Conservation (phyloP, 2,888 invertebrate species). For the Diarsia dahlii region DNA sequence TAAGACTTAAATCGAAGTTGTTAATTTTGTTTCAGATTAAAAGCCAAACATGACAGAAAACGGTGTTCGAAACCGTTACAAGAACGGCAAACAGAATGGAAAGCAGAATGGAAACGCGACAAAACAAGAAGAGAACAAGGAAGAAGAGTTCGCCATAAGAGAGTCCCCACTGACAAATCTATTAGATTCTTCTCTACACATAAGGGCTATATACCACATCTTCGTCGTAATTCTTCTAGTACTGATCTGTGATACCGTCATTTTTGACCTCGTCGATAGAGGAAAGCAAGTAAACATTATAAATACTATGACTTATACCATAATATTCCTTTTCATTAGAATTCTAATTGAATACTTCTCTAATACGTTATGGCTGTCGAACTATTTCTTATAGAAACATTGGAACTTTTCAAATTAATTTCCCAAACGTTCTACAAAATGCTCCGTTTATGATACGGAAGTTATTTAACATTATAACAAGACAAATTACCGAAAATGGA, state of each 20-base stretch:
- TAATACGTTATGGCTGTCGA: background rate
- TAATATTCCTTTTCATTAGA: background rate
- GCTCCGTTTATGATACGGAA: slow-evolving; percentile 9
- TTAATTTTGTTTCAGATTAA: slow-evolving; percentile 51
- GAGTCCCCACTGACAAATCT: slow-evolving; percentile 96
- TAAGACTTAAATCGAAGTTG: background rate
- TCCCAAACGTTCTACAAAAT: slow-evolving; percentile 12
- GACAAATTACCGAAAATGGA: slow-evolving; percentile 14
- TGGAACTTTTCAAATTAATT: background rate
- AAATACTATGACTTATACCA: slow-evolving; percentile 10
- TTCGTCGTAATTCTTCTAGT: slow-evolving; percentile 94
- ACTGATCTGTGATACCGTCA: slow-evolving; percentile 93
- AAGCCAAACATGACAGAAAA: slow-evolving; percentile 56
- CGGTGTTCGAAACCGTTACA: slow-evolving; percentile 50
- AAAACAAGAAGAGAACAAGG: slow-evolving; percentile 66
- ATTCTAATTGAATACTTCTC: background rate
- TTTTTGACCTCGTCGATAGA: slow-evolving; percentile 93
- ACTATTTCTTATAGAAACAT: no score
- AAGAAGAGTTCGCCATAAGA: slow-evolving; percentile 91
- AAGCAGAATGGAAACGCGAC: slow-evolving; percentile 69
- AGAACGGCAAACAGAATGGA: slow-evolving; percentile 70
- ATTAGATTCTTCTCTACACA: slow-evolving; percentile 93
- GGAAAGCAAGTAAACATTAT: slow-evolving; percentile 92
- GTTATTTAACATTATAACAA: slow-evolving; percentile 17
- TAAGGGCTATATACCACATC: slow-evolving; percentile 96